A percentile compares a stretch with the other conserved stretches of the same genome.
Conservation (phyloP, 2,797 vertebrate species). For the Crenichthys baileyi region DNA sequence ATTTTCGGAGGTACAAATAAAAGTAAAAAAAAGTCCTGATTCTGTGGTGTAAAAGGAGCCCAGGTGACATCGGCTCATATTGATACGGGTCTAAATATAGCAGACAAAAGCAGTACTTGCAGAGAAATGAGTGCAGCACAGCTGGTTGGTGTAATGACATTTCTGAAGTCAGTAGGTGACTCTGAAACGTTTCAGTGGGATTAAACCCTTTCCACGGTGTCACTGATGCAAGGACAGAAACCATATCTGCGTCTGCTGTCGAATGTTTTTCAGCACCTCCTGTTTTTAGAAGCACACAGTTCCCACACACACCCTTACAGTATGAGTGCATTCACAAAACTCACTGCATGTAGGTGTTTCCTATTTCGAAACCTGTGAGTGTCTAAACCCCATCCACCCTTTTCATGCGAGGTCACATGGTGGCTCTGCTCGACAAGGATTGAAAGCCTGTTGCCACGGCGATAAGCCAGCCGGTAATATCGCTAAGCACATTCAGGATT, state of each 20-base stretch:
- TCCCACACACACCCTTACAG: background rate
- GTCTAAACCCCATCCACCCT: slow-evolving; percentile 55
- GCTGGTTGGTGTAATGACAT: slow-evolving; percentile 58
- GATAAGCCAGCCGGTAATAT: slow-evolving; percentile 86
- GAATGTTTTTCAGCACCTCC: slow-evolving; percentile 17
- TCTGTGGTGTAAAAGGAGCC: slow-evolving; percentile 29
- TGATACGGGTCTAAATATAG: slow-evolving; percentile 49
- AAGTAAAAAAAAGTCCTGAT: background rate
- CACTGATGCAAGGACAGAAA: slow-evolving; percentile 37
- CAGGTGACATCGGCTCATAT: slow-evolving; percentile 30
- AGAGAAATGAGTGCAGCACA: slow-evolving; percentile 44
- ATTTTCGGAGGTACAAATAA: slow-evolving; percentile 17
- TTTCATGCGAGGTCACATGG: slow-evolving; percentile 77
- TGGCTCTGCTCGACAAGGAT: slow-evolving; percentile 75
- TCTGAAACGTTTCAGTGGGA: slow-evolving; percentile 68
- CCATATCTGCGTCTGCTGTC: slow-evolving; percentile 6
- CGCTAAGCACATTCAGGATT: slow-evolving; percentile 84
- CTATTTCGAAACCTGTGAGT: slow-evolving; percentile 22
- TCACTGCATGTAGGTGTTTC: slow-evolving; percentile 16
- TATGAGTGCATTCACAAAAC: slow-evolving; percentile 14
- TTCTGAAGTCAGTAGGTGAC: slow-evolving; percentile 64
- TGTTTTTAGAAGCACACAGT: slow-evolving; percentile 6
- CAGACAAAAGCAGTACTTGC: slow-evolving; percentile 34
- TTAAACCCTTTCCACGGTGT: slow-evolving; percentile 60
- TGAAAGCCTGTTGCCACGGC: slow-evolving; percentile 82